These are phyloP conservation scores for Tylochromis polylepis DNA, from an alignment of 2,113 vertebrate species.

Conservation along the genomic window DNA sequence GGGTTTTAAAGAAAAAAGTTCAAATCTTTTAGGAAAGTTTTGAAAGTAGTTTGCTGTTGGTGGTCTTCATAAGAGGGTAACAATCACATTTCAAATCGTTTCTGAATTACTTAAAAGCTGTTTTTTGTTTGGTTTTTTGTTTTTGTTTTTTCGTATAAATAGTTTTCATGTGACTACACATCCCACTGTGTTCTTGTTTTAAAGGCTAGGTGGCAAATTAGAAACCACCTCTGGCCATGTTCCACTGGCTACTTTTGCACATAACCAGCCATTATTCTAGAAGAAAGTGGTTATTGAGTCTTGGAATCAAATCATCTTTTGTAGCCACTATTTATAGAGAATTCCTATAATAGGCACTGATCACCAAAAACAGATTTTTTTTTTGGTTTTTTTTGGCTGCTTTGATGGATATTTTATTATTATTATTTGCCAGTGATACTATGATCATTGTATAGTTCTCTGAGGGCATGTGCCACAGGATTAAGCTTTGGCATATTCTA, in stretches of 20 bases:
- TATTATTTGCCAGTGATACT: background rate
- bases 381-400: too few relatives aligned
- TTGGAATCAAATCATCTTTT: conserved; percentile 18
- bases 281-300: background rate
- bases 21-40: conserved; percentile 44
- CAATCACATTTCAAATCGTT: conserved; percentile 43
- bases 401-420: background rate
- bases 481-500: background rate
- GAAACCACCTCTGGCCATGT: background rate
- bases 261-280: conserved; percentile 4
- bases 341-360: background rate
- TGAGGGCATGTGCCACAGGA: background rate
- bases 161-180: conserved; percentile 5
- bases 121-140: background rate
- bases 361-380: background rate
- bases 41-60: conserved; percentile 13
- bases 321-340: background rate
- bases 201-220: background rate
- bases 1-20: conserved; percentile 47
- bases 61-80: conserved; percentile 11
- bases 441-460: background rate
- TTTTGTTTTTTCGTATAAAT: background rate
- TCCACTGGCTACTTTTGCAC: background rate
- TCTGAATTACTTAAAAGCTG: background rate
- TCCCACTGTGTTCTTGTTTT: background rate